These are phyloP conservation scores for Mermis nigrescens DNA, from an alignment of 2,888 invertebrate genomes.

Conservation along the genomic window DNA sequence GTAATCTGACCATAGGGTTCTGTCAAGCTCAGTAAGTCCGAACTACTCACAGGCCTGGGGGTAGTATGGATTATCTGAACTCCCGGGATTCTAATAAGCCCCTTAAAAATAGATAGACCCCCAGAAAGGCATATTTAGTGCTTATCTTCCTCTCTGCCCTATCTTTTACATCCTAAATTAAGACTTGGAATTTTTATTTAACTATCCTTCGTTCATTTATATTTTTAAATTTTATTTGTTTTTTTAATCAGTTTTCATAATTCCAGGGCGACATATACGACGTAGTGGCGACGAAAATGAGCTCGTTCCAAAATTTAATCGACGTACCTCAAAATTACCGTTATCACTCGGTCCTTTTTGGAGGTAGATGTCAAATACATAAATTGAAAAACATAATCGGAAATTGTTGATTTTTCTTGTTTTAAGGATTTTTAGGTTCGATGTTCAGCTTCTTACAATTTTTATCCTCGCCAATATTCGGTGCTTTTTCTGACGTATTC, in stretches of 20 bases:
- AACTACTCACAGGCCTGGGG: too few relatives aligned
- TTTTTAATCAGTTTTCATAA: not conserved
- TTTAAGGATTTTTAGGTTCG: conserved; percentile 63
- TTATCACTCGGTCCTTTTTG: conserved; percentile 71
- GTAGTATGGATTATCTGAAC: too few relatives aligned
- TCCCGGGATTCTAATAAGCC: too few relatives aligned
- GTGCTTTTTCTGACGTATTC: conserved; percentile 80
- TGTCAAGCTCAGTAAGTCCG: too few relatives aligned
- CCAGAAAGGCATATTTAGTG: too few relatives aligned
- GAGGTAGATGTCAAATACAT: conserved; percentile 43
- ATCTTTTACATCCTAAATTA: too few relatives aligned
- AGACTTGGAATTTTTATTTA: too few relatives aligned
- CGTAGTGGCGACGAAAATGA: conserved; percentile 44
- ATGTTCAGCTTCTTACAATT: conserved; percentile 90
- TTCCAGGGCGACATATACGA: conserved; percentile 35
- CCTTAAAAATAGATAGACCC: too few relatives aligned
- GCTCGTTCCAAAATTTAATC: conserved; percentile 52
- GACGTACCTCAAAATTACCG: conserved; percentile 57
- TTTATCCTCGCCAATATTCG: conserved; percentile 73
- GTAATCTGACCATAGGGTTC: too few relatives aligned
- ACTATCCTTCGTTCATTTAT: too few relatives aligned
- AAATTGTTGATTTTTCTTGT: not conserved
- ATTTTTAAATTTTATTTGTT: not conserved
- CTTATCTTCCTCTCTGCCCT: too few relatives aligned
- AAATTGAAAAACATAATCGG: too few relatives aligned